phyloP scores from a whole-genome alignment of 2,113 vertebrate genomes.

The Vulpes ferrilata region DNA sequence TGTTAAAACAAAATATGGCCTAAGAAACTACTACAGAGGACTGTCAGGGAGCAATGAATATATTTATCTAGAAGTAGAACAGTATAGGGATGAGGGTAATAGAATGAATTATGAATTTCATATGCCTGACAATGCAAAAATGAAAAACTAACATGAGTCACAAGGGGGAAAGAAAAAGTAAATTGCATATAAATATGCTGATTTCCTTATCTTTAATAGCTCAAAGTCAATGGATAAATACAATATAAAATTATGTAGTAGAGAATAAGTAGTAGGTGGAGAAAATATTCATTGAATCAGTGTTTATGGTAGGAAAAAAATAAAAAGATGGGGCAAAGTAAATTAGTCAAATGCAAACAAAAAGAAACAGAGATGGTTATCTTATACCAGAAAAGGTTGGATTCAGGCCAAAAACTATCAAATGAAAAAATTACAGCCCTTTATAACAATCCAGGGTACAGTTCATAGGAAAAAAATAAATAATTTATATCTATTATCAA shows the following conservation, averaged over 20 bases:
- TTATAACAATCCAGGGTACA: slow-evolving; percentile 21
- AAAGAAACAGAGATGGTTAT: not conserved
- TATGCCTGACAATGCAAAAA: not conserved
- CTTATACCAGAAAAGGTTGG: not conserved
- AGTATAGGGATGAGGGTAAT: not conserved
- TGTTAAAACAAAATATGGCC: not conserved
- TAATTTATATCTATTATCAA: slow-evolving; percentile 42
- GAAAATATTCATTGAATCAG: not conserved
- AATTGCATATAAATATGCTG: not conserved
- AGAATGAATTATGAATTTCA: not conserved
- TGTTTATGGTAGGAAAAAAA: not conserved
- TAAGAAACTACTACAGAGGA: not conserved
- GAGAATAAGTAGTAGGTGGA: not conserved
- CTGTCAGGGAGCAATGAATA: not conserved
- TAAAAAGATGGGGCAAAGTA: not conserved
- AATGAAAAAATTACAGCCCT: not conserved
- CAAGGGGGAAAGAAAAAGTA: not conserved
- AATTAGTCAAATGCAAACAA: not conserved
- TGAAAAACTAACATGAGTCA: not conserved
- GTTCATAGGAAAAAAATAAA: slow-evolving; percentile 42
- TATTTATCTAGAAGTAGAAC: slow-evolving; percentile 4
- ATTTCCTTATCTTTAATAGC: not conserved
- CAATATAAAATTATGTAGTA: not conserved
- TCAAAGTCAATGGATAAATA: not conserved
- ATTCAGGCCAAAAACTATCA: slow-evolving; percentile 35